Conservation (phyloP, 2,888 invertebrate genomes). For the Eudasyphora cyanicolor region DNA sequence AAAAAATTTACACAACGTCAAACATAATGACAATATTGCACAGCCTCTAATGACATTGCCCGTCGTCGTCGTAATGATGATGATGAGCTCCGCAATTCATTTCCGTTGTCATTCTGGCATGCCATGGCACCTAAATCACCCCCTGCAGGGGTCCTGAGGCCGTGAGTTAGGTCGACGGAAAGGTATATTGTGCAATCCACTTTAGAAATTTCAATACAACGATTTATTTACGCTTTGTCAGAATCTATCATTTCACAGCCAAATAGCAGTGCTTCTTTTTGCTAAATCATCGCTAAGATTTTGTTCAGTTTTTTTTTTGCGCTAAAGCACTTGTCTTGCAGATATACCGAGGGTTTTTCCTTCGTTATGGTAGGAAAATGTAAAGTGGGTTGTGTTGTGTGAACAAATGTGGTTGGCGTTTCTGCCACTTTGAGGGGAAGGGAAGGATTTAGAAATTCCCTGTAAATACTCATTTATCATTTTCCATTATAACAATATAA, state of each 20-base stretch:
- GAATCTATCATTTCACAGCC: constrained; percentile 21
- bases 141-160: not conserved
- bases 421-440: not conserved
- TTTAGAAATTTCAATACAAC: constrained; percentile 16
- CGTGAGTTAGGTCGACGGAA: not conserved
- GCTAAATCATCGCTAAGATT: not conserved
- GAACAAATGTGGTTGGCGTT: not conserved
- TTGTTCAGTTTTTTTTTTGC: not conserved
- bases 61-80: not conserved
- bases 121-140: not conserved
- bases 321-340: not conserved
- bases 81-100: not conserved
- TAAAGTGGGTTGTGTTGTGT: not conserved
- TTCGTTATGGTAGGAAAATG: not conserved
- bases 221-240: constrained; percentile 15
- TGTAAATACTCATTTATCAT: constrained; percentile 45
- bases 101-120: not conserved
- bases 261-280: not conserved
- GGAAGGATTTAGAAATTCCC: not conserved
- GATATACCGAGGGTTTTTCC: not conserved
- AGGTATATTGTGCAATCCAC: not conserved
- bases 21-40: not conserved
- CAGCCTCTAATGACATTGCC: not conserved
- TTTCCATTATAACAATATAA: constrained; percentile 23
- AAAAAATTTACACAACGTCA: not conserved